A percentile compares a stretch with the other conserved stretches of the same genome.
Conservation (phyloP, 53 echinoderm and acorn worm species). For the Antedon mediterranea region DNA sequence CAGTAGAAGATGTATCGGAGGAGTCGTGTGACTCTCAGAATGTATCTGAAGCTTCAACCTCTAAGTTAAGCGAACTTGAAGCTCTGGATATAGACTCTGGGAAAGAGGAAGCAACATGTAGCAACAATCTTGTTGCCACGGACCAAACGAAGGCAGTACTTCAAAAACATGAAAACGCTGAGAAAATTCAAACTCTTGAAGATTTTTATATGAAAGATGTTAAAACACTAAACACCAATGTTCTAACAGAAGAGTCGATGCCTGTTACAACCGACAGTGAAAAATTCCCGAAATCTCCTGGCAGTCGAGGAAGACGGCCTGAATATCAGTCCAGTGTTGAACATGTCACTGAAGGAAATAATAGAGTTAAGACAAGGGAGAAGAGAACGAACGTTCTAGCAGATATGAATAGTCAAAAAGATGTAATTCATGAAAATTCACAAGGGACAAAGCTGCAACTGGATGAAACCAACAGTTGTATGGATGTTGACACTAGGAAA, state of each 20-base stretch:
- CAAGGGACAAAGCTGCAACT: neutral
- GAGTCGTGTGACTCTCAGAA: slow-evolving; percentile 94
- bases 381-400: slow-evolving; percentile 80
- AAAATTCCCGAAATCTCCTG: slow-evolving; percentile 69
- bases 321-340: neutral
- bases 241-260: slow-evolving; percentile 62
- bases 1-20: slow-evolving; percentile 72
- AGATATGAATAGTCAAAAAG: slow-evolving; percentile 50
- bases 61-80: slow-evolving; percentile 87
- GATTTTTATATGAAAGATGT: slow-evolving; percentile 98
- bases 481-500: slow-evolving; percentile 60
- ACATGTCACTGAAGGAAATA: neutral
- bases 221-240: slow-evolving; percentile 88
- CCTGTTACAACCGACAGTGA: slow-evolving; percentile 55
- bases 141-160: neutral
- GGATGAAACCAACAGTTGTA: slow-evolving; percentile 5
- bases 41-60: slow-evolving; percentile 81
- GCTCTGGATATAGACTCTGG: slow-evolving; percentile 75
- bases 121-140: slow-evolving; percentile 7
- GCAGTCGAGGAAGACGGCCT: slow-evolving; percentile 10
- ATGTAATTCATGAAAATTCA: neutral
- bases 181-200: slow-evolving; percentile 67
- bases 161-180: slow-evolving; percentile 16
- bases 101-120: slow-evolving; percentile 51
- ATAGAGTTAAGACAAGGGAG: slow-evolving; percentile 52